phyloP scores from a whole-genome alignment of 2,888 invertebrate species.

The Dolichopus griseipennis region DNA sequence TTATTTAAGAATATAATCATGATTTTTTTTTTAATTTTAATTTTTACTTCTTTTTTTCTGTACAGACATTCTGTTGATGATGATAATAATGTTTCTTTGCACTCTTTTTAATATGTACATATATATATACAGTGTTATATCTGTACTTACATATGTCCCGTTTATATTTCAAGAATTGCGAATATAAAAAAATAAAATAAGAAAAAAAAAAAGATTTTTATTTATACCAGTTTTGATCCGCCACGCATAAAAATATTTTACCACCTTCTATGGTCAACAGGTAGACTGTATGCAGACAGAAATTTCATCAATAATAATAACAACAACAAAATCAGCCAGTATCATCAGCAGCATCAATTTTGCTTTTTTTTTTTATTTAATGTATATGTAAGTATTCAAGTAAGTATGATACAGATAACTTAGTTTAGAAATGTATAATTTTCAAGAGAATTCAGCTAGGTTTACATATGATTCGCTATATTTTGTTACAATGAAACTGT shows the following conservation, averaged over 20 bases:
- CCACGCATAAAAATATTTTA: constrained; percentile 4
- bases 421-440: not conserved
- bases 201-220: not conserved
- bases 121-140: not conserved
- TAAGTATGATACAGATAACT: not conserved
- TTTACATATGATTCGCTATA: not conserved
- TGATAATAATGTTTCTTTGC: not conserved
- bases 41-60: not conserved
- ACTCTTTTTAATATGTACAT: not conserved
- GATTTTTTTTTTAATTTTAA: not conserved
- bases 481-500: not conserved
- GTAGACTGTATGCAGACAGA: constrained; percentile 9
- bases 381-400: too few relatives aligned
- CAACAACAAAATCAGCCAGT: not conserved
- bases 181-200: not conserved
- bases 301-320: not conserved
- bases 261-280: constrained; percentile 10
- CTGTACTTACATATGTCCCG: too few relatives aligned
- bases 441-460: not conserved
- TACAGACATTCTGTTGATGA: not conserved
- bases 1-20: constrained; percentile 4
- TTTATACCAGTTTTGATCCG: constrained; percentile 6
- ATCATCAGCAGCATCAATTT: not conserved
- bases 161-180: not conserved
- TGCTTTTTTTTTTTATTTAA: too few relatives aligned